Percentiles rank a stretch among this genome's conserved stretches.
phyloP scores from a whole-genome alignment of 1,140 invertebrate genomes.

The Gonioctena quinquepunctata region DNA sequence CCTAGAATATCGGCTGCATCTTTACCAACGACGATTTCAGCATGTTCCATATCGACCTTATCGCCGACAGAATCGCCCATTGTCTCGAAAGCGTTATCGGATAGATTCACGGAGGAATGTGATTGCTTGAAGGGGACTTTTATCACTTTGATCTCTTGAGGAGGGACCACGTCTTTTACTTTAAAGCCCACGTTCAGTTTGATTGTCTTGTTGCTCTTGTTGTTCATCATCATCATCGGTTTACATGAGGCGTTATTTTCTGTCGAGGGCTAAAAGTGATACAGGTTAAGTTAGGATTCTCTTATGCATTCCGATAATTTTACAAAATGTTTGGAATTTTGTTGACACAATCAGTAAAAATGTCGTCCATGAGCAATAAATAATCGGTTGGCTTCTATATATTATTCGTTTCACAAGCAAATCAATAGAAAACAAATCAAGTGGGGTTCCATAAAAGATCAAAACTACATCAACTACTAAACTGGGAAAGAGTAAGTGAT shows the following conservation, averaged over 20 bases:
- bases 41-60: slow-evolving; percentile 49
- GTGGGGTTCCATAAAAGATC: no score
- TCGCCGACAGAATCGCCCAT: slow-evolving; percentile 52
- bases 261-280: no score
- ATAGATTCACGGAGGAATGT: slow-evolving; percentile 50
- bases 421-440: no score
- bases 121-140: slow-evolving; percentile 52
- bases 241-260: no score
- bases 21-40: slow-evolving; percentile 49
- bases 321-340: not conserved
- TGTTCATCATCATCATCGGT: no score
- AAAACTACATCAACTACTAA: no score
- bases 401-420: no score
- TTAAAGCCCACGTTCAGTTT: slow-evolving; percentile 51
- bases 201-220: not conserved
- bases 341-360: not conserved
- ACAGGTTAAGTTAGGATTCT: no score
- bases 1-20: slow-evolving; percentile 46
- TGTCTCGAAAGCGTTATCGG: slow-evolving; percentile 55
- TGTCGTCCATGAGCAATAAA: no score
- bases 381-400: no score
- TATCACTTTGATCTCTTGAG: slow-evolving; percentile 48
- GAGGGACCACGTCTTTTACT: slow-evolving; percentile 50
- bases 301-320: no score
- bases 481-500: no score